phyloP scores from a whole-genome alignment of 2,888 invertebrate species.

The Hirudinaria manillensis region DNA sequence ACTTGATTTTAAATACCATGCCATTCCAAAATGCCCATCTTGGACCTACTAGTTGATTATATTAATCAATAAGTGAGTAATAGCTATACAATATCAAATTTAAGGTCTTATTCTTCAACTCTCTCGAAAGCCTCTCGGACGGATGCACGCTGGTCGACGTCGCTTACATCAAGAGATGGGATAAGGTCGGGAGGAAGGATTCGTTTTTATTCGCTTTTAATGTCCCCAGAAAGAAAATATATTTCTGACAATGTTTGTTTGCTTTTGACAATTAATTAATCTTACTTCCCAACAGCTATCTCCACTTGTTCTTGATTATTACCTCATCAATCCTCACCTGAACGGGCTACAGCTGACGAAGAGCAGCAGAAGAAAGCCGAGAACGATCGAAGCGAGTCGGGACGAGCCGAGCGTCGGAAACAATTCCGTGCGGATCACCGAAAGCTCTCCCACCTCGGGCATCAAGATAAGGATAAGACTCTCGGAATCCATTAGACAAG shows the following conservation, averaged over 20 bases:
- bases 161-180: slow-evolving; percentile 27
- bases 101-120: slow-evolving; percentile 10
- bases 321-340: slow-evolving; percentile 12
- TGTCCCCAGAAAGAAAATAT: too few species aligned
- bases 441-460: slow-evolving; percentile 5
- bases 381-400: neutral
- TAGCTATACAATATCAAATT: neutral
- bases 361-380: neutral
- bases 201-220: too few species aligned
- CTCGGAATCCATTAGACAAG: neutral
- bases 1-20: neutral
- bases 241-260: too few species aligned
- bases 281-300: neutral
- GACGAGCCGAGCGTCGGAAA: neutral
- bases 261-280: neutral
- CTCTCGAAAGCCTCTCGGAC: slow-evolving; percentile 2
- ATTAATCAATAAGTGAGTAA: too few species aligned
- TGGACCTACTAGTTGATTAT: too few species aligned
- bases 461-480: slow-evolving; percentile 1
- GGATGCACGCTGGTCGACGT: slow-evolving; percentile 20
- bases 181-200: slow-evolving; percentile 4
- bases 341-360: slow-evolving; percentile 3
- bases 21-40: too few species aligned
- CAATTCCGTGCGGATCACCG: slow-evolving; percentile 7
- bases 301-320: slow-evolving; percentile 11